Evolutionary conservation across 2,113 vertebrate species (phyloP).

Genomic region (Crocuta crocuta): DNA sequence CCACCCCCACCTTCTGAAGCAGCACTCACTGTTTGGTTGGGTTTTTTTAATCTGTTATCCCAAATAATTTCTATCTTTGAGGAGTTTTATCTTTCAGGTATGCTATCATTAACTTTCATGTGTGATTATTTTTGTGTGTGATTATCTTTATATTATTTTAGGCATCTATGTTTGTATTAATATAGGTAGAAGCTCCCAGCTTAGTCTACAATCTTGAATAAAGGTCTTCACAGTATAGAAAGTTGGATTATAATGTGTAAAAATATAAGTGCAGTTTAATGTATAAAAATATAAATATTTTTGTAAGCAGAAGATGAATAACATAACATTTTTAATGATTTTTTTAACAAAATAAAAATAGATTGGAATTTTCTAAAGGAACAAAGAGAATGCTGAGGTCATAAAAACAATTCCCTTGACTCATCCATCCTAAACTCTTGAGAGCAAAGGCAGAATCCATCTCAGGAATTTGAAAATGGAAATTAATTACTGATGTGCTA

Average conservation of each 20-base stretch:
- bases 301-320: not conserved
- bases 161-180: not conserved
- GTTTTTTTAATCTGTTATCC: not conserved
- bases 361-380: not conserved
- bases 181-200: not conserved
- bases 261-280: not conserved
- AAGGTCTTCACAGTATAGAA: not conserved
- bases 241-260: not conserved
- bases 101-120: not conserved
- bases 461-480: not conserved
- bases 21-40: not conserved
- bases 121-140: not conserved
- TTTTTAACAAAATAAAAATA: not conserved
- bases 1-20: not conserved
- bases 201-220: not conserved
- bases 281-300: not conserved
- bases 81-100: no score
- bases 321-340: not conserved
- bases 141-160: not conserved
- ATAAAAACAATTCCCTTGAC: not conserved
- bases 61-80: not conserved
- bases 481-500: not conserved
- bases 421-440: not conserved
- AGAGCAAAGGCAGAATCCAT: not conserved
- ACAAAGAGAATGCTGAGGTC: not conserved